These are phyloP conservation scores for Mirza zaza DNA, from an alignment of 2,113 vertebrate species.

Conservation along the genomic window DNA sequence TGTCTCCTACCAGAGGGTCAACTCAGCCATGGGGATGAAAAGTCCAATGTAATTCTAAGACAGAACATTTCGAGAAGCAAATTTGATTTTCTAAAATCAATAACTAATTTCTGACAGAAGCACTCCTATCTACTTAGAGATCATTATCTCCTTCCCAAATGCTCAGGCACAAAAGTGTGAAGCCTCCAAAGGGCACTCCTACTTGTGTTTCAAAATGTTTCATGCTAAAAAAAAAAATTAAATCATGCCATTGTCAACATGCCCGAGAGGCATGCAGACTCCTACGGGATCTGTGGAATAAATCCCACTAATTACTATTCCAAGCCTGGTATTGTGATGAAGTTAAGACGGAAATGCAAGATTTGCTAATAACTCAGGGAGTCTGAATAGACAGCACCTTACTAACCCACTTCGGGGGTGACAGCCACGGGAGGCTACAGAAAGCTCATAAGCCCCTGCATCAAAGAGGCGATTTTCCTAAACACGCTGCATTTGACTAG, in stretches of 20 bases:
- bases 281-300: background rate
- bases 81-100: slow-evolving; percentile 73
- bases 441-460: background rate
- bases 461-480: background rate
- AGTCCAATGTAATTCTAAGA: background rate
- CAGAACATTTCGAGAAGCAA: slow-evolving; percentile 68
- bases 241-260: background rate
- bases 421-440: too few species aligned
- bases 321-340: background rate
- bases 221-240: background rate
- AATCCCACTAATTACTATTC: background rate
- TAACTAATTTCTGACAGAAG: slow-evolving; percentile 75
- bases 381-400: background rate
- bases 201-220: background rate
- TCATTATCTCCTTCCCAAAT: slow-evolving; percentile 66
- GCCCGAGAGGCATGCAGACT: background rate
- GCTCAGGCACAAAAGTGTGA: background rate
- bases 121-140: slow-evolving; percentile 24
- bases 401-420: background rate
- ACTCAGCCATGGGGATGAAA: background rate
- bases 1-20: background rate
- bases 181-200: background rate
- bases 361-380: background rate
- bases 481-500: background rate
- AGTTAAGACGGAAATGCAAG: background rate